phyloP scores from a whole-genome alignment of 2,113 vertebrate species.

The Donacobius atricapilla region DNA sequence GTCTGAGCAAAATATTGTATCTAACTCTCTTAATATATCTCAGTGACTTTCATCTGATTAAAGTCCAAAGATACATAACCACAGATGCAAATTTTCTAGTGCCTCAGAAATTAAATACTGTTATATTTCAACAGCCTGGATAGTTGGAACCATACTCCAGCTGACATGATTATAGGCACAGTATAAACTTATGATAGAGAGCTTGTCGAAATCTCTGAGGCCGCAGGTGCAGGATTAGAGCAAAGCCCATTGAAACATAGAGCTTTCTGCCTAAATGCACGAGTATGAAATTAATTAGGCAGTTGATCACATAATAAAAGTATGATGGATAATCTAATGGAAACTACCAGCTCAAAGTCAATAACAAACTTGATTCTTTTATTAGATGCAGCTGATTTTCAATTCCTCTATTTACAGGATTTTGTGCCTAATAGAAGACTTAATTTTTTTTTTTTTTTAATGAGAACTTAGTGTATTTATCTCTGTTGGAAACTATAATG shows the following conservation, averaged over 20 bases:
- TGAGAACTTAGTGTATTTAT: slow-evolving; percentile 77
- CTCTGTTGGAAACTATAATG: slow-evolving; percentile 74
- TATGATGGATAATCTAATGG: slow-evolving; percentile 75
- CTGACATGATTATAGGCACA: slow-evolving; percentile 73
- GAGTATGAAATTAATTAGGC: slow-evolving; percentile 81
- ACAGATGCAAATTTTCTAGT: slow-evolving; percentile 76
- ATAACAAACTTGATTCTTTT: slow-evolving; percentile 72
- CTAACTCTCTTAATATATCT: slow-evolving; percentile 75
- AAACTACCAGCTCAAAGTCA: slow-evolving; percentile 73
- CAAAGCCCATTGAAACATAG: slow-evolving; percentile 74
- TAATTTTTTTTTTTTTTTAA: slow-evolving; percentile 30
- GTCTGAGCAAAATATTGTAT: slow-evolving; percentile 80
- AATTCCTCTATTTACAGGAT: slow-evolving; percentile 67
- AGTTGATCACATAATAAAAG: slow-evolving; percentile 80
- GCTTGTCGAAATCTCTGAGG: slow-evolving; percentile 74
- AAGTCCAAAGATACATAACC: slow-evolving; percentile 76
- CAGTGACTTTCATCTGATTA: slow-evolving; percentile 79
- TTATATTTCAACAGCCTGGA: slow-evolving; percentile 70
- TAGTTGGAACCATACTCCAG: slow-evolving; percentile 64
- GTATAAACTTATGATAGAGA: slow-evolving; percentile 68
- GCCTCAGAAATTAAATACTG: slow-evolving; percentile 73
- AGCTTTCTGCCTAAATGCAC: slow-evolving; percentile 73
- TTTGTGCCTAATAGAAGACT: slow-evolving; percentile 67
- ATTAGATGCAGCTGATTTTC: slow-evolving; percentile 77
- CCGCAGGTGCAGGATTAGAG: slow-evolving; percentile 80